phyloP scores from a whole-genome alignment of 2,888 invertebrate genomes.

The Eustalomyia histrio region DNA sequence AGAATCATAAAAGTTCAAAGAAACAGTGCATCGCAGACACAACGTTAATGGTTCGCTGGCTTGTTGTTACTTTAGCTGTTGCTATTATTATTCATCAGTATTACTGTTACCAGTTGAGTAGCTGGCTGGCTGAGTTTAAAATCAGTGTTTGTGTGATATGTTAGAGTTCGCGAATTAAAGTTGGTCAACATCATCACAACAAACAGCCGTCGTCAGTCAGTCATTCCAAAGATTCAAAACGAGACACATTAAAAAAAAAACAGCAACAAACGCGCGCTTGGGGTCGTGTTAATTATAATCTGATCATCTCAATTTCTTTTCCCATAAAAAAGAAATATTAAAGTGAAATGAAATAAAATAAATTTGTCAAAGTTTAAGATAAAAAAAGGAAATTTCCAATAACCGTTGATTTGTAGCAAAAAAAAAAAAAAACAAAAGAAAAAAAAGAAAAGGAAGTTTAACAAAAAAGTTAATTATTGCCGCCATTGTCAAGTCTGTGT shows the following conservation, averaged over 20 bases:
- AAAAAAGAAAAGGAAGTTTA: conserved; percentile 49
- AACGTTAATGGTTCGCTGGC: conserved; percentile 51
- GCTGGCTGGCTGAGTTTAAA: conserved; percentile 20
- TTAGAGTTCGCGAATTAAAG: conserved; percentile 61
- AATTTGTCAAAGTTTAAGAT: neutral
- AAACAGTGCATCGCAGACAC: conserved; percentile 53
- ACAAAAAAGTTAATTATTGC: conserved; percentile 24
- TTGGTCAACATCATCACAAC: conserved; percentile 55
- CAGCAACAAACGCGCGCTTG: conserved; percentile 46
- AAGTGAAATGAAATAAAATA: conserved; percentile 31
- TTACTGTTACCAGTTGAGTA: conserved; percentile 40
- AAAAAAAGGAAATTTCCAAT: conserved; percentile 28
- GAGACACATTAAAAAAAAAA: conserved; percentile 53
- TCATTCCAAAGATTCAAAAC: conserved; percentile 52
- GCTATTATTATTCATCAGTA: conserved; percentile 14
- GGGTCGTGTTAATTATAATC: conserved; percentile 39
- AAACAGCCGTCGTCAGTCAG: conserved; percentile 21
- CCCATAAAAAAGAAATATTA: conserved; percentile 7
- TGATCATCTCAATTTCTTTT: neutral
- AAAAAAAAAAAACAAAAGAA: too few relatives aligned
- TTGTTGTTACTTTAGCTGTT: conserved; percentile 28
- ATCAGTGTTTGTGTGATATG: conserved; percentile 50
- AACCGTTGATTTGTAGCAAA: conserved; percentile 25
- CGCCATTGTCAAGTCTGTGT: conserved; percentile 29
- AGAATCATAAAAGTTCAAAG: conserved; percentile 59